Evolutionary conservation across 2,888 invertebrate genomes (phyloP).

Genomic region (Drosophila neotestacea): DNA sequence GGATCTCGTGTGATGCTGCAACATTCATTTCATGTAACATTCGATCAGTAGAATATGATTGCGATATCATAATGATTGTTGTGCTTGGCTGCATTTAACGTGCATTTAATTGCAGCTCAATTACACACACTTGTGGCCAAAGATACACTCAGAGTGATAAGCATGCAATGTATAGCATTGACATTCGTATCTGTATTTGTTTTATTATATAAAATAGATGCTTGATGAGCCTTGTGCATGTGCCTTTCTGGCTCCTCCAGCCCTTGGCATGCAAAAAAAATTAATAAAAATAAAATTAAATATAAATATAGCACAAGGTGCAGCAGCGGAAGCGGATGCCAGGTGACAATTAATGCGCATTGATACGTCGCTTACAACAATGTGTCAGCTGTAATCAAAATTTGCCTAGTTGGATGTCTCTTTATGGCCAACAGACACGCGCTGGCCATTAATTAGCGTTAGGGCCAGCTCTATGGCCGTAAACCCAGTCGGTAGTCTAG

Average conservation of each 20-base stretch:
- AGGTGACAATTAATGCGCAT: slow-evolving; percentile 53
- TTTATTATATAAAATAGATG: slow-evolving; percentile 47
- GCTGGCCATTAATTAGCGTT: slow-evolving; percentile 53
- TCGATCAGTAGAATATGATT: slow-evolving; percentile 29
- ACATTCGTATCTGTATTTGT: slow-evolving; percentile 30
- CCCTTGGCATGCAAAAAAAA: slow-evolving; percentile 20
- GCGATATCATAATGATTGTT: slow-evolving; percentile 37
- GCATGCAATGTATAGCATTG: slow-evolving; percentile 20
- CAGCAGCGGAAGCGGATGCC: slow-evolving; percentile 72
- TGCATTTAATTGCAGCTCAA: slow-evolving; percentile 72
- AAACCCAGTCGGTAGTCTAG: slow-evolving; percentile 43
- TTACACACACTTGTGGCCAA: slow-evolving; percentile 32
- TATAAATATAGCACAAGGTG: slow-evolving; percentile 59
- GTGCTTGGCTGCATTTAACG: slow-evolving; percentile 66
- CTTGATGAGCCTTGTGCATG: slow-evolving; percentile 55
- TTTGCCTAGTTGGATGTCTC: slow-evolving; percentile 52
- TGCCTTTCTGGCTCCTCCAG: neutral
- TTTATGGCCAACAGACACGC: slow-evolving; percentile 66
- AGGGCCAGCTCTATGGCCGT: slow-evolving; percentile 31
- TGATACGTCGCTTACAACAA: slow-evolving; percentile 35
- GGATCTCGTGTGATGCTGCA: slow-evolving; percentile 62
- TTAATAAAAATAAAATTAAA: neutral
- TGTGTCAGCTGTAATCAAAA: slow-evolving; percentile 30
- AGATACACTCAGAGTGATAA: slow-evolving; percentile 48
- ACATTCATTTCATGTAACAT: slow-evolving; percentile 3